Conservation (phyloP, 2,888 invertebrate genomes). For the Stenotaenia linearis region DNA sequence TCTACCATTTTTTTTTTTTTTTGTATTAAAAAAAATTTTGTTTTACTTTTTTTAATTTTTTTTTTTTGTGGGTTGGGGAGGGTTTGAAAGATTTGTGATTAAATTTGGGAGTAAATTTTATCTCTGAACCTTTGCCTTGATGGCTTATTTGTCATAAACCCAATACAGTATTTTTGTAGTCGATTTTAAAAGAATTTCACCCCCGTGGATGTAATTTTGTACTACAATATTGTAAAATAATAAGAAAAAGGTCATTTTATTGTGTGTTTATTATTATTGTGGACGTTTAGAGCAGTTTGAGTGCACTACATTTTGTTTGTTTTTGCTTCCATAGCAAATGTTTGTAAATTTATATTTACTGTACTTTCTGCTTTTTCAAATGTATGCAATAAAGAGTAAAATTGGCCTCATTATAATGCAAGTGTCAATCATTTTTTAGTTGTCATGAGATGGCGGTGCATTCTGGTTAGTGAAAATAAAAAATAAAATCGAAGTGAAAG, state of each 20-base stretch:
- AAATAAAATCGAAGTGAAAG: no score
- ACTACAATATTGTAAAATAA: background rate
- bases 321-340: background rate
- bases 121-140: background rate
- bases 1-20: background rate
- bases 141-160: background rate
- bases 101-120: background rate
- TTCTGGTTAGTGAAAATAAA: no score
- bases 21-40: background rate
- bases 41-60: background rate
- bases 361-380: background rate
- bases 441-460: background rate
- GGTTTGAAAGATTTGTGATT: background rate
- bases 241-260: background rate
- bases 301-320: background rate
- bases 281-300: background rate
- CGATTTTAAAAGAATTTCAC: background rate
- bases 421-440: background rate
- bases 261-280: background rate
- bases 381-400: background rate
- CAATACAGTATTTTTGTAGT: background rate
- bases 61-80: background rate
- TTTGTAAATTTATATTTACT: background rate
- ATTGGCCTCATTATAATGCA: background rate
- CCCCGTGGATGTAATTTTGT: conserved; percentile 6